Base-by-base conservation (phyloP, 2,113 vertebrate species). In the Ammodytes dubius region DNA sequence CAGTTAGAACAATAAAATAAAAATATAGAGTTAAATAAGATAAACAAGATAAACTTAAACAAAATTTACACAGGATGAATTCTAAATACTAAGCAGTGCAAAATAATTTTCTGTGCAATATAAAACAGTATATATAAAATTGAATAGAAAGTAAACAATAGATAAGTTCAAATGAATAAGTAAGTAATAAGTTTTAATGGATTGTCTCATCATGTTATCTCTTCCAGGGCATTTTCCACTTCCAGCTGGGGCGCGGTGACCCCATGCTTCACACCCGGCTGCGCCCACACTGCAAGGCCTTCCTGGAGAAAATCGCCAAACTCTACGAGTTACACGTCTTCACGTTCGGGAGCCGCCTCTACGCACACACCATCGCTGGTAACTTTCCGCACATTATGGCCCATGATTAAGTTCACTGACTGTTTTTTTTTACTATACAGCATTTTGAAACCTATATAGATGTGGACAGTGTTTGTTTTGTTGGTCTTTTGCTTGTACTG, bases 341-440 rank as follows among this genome's bases (percentile, higher is more conserved):
- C 87, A 99, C 98, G 0, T 99, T 99, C 7, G 98, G 98, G 77
- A 99, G 98, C 91, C 96, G 98, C 17, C 95, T 99, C 1, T 99
- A 99, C n/a, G 98, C 98, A 2, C 98, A 99, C 93, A 99, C 98
- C 17, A 99, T 99, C 19, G 97, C 98, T 87, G 98, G 98, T 99
- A 93, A 89, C 35, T 9, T 84, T 67, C 5, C 8, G 5, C 2
- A 37, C 13, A 19, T 43, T 12, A 0, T 5, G 14, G 12, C 0
- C 3, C 5, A 2, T 7, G 42, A 8, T 11, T 27, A 8, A 15
- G 14, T 66, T 3, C 2, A 49, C 35, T 27, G 27, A 6, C 12
- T 7, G 9, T 19, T 56, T 67, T 13, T n/a, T 12, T 49, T 59
- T 0, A 19, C 17, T 37, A 54, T 17, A 3, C 2, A 17, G 14